Percentiles rank a stretch among this genome's conserved stretches.
phyloP scores from a whole-genome alignment of 2,113 vertebrate species.

The Rhinogobius similis region DNA sequence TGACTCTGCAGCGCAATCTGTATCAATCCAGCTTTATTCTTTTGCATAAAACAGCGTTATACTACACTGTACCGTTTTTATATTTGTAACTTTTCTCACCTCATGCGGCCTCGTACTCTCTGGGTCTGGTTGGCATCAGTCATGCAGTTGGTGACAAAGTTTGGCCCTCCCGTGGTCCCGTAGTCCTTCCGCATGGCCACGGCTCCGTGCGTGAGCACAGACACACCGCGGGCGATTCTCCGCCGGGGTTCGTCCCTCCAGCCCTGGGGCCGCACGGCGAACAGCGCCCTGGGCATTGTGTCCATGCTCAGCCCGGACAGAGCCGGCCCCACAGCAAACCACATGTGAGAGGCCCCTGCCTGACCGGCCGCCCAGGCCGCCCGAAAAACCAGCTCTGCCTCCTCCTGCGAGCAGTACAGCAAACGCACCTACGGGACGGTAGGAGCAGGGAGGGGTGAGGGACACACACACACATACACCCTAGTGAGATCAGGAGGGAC shows the following conservation, averaged over 20 bases:
- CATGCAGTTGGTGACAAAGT: conserved; percentile 89
- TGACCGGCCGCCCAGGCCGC: conserved; percentile 88
- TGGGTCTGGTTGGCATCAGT: conserved; percentile 85
- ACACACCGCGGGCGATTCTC: conserved; percentile 87
- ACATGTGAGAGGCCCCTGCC: conserved; percentile 88
- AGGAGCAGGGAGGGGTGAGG: conserved; percentile 59
- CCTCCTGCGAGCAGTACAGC: conserved; percentile 93
- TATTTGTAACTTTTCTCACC: conserved; percentile 68
- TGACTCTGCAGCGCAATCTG: conserved; percentile 43
- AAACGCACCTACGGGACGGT: conserved; percentile 81
- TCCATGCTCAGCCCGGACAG: conserved; percentile 83
- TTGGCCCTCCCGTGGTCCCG: conserved; percentile 83
- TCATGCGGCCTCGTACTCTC: conserved; percentile 83
- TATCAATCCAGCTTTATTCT: conserved; percentile 17
- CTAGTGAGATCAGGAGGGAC: conserved; percentile 76
- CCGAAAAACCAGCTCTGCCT: conserved; percentile 87
- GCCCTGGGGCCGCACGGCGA: conserved; percentile 88
- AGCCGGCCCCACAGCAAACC: conserved; percentile 90
- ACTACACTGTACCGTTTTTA: background rate
- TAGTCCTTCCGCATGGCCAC: conserved; percentile 87
- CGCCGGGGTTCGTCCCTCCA: conserved; percentile 88
- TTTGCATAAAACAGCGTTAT: background rate
- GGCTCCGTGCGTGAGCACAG: conserved; percentile 89
- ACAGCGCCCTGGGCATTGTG: conserved; percentile 84
- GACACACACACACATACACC: conserved; percentile 66